Conservation (phyloP, 1,140 invertebrate genomes). For the Aleiodes sp. region DNA sequence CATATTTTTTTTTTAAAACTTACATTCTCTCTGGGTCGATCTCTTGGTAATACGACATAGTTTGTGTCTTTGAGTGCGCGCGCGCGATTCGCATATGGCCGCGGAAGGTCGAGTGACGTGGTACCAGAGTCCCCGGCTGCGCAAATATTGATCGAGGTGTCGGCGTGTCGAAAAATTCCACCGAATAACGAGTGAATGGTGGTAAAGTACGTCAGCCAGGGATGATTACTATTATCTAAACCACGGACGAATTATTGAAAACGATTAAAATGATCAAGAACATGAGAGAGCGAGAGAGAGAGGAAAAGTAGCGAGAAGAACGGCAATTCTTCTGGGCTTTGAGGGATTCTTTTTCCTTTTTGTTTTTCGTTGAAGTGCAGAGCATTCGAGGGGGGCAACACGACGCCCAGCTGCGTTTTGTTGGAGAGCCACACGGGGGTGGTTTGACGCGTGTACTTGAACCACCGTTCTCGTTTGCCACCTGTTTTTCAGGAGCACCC, state of each 20-base stretch:
- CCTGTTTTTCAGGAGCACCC: slow-evolving; percentile 32
- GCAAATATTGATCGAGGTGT: slow-evolving; percentile 63
- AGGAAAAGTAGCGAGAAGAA: too few relatives aligned
- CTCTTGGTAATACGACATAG: background rate
- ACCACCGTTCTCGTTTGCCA: slow-evolving; percentile 36
- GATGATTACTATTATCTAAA: background rate
- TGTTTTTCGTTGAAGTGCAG: background rate
- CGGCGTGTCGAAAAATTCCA: slow-evolving; percentile 61
- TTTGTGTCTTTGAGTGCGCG: slow-evolving; percentile 18
- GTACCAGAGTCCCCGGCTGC: slow-evolving; percentile 56
- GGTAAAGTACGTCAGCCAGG: slow-evolving; percentile 22
- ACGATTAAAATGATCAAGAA: slow-evolving; percentile 16
- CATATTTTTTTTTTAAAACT: background rate
- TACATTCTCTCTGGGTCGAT: background rate
- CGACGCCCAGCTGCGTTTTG: slow-evolving; percentile 41
- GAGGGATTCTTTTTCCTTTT: slow-evolving; percentile 2
- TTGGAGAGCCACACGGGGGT: slow-evolving; percentile 34
- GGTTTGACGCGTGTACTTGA: slow-evolving; percentile 38
- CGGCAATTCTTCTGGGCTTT: too few relatives aligned
- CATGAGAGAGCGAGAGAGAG: background rate
- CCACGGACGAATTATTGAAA: background rate
- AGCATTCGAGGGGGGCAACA: slow-evolving; percentile 22
- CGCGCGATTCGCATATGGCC: slow-evolving; percentile 51
- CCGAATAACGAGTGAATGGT: slow-evolving; percentile 42
- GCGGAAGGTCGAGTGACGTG: slow-evolving; percentile 61